A percentile compares a stretch with the other conserved stretches of the same genome.
These are phyloP conservation scores for Mesoclemmys tuberculata DNA, from an alignment of 2,113 vertebrate genomes.

Conservation along the genomic window DNA sequence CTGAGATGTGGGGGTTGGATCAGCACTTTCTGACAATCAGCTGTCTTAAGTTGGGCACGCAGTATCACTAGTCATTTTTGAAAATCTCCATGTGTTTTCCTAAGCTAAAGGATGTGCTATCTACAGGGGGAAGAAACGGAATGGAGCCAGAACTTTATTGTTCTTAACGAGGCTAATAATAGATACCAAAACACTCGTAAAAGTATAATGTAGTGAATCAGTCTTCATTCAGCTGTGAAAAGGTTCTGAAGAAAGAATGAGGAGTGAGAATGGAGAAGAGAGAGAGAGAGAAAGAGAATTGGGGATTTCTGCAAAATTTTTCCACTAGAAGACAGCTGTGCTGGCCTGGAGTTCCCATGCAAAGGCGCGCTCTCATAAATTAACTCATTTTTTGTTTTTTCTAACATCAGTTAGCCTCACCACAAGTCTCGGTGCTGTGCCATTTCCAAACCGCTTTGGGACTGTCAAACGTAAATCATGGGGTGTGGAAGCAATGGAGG, in stretches of 20 bases:
- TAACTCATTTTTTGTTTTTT: conserved; percentile 55
- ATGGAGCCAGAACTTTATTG: neutral
- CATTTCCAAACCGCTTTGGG: conserved; percentile 67
- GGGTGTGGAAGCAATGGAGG: conserved; percentile 37
- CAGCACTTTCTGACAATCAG: neutral
- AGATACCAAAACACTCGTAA: neutral
- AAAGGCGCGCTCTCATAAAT: conserved; percentile 65
- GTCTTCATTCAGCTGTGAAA: neutral
- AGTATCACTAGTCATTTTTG: fast-evolving
- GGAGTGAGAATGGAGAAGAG: neutral
- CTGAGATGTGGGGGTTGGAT: neutral
- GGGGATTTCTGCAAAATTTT: conserved; percentile 26
- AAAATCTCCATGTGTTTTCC: fast-evolving
- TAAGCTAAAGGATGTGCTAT: neutral
- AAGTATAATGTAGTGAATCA: fast-evolving
- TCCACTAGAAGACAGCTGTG: conserved; percentile 55
- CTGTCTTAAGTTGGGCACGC: fast-evolving
- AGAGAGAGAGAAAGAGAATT: neutral
- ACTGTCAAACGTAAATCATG: conserved; percentile 62
- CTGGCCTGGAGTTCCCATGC: conserved; percentile 47
- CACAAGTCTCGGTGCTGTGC: conserved; percentile 60
- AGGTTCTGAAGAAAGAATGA: neutral
- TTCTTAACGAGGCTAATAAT: neutral
- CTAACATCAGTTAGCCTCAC: conserved; percentile 64
- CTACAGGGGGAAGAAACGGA: neutral